phyloP scores from a whole-genome alignment of 1,140 invertebrate genomes.

The Leptinotarsa texana region DNA sequence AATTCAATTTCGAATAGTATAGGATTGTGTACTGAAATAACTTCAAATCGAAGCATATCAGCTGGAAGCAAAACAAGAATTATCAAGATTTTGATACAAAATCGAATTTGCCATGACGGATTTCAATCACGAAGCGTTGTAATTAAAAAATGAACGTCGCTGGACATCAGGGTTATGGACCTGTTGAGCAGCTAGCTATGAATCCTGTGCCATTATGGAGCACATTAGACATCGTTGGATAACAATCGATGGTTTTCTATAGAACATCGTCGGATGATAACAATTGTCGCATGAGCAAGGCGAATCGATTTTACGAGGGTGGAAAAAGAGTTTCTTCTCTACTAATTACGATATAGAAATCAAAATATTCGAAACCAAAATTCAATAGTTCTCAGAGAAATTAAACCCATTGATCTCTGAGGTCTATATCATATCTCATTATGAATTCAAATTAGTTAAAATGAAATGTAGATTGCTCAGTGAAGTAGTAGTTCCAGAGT shows the following conservation, averaged over 20 bases:
- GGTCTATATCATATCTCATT: no score
- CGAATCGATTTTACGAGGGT: neutral
- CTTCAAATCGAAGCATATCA: neutral
- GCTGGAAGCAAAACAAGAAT: no score
- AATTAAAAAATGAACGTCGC: conserved; percentile 28
- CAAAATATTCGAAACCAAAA: no score
- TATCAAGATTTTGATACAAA: neutral
- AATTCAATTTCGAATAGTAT: no score
- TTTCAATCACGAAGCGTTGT: conserved; percentile 23
- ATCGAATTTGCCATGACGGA: neutral
- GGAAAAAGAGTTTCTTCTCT: no score
- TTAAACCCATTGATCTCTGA: no score
- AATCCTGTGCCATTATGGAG: conserved; percentile 38
- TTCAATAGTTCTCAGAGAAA: no score
- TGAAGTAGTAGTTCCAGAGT: no score
- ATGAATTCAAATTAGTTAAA: no score
- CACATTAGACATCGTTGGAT: conserved; percentile 33
- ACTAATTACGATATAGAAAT: no score
- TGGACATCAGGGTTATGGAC: conserved; percentile 36
- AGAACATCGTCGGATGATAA: conserved; percentile 31
- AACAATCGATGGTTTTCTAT: conserved; percentile 38
- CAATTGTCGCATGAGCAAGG: conserved; percentile 23
- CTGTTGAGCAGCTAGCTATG: conserved; percentile 38
- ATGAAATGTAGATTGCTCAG: no score
- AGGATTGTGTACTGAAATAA: no score